Conservation (phyloP, 1,140 invertebrate species). For the Brachionus paranguensis region DNA sequence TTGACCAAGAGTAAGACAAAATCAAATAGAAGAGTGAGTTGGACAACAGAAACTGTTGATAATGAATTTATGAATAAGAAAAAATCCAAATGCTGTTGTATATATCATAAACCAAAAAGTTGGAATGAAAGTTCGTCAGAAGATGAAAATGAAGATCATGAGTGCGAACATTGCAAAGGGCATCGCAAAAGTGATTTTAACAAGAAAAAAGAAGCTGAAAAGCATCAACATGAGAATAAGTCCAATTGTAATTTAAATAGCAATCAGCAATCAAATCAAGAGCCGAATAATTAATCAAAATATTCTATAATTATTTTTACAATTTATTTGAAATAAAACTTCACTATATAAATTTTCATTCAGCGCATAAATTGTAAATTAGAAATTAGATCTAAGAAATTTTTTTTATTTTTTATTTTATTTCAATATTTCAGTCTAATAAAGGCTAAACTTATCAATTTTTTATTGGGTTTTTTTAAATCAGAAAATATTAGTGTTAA, state of each 20-base stretch:
- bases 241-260: neutral
- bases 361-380: neutral
- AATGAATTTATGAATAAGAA: slow-evolving; percentile 87
- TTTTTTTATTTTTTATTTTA: neutral
- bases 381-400: neutral
- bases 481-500: too few relatives aligned
- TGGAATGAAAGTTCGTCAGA: neutral
- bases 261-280: neutral
- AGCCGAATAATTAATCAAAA: neutral
- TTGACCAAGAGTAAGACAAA: neutral
- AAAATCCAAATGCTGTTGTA: slow-evolving; percentile 76
- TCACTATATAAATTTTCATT: neutral
- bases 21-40: slow-evolving; percentile 64
- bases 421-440: too few relatives aligned
- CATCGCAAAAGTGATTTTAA: slow-evolving; percentile 34
- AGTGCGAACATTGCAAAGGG: slow-evolving; percentile 34
- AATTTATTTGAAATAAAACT: neutral
- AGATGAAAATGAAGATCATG: slow-evolving; percentile 30
- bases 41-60: slow-evolving; percentile 78
- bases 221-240: neutral
- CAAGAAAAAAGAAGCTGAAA: neutral
- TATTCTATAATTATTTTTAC: neutral
- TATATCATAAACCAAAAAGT: slow-evolving; percentile 50
- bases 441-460: too few relatives aligned
- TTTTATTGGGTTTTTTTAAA: too few relatives aligned